phyloP scores from a whole-genome alignment of 2,797 vertebrate genomes.

The Molossus molossus region DNA sequence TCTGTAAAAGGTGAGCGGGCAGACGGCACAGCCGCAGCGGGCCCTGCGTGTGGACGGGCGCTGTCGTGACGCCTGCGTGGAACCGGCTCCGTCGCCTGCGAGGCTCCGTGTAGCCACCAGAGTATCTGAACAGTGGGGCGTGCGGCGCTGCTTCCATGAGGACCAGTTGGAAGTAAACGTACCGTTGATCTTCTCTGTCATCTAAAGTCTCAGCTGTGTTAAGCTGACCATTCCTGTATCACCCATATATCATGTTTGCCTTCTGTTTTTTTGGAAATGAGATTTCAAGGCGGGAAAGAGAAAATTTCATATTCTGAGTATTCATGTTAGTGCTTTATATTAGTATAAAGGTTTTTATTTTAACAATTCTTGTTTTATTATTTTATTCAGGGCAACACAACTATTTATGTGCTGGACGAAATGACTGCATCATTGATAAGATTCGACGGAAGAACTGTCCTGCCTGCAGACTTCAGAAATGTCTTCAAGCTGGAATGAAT shows the following conservation, averaged over 20 bases:
- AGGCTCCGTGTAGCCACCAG: neutral
- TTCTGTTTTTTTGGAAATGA: slow-evolving; percentile 39
- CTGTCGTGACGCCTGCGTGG: neutral
- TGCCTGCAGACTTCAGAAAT: slow-evolving; percentile 98
- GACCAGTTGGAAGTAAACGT: neutral
- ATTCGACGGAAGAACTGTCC: slow-evolving; percentile 99
- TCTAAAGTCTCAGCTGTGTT: neutral
- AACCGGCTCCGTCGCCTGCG: neutral
- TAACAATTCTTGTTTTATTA: slow-evolving; percentile 74
- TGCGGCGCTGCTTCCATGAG: neutral
- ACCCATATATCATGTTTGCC: neutral
- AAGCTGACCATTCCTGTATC: neutral
- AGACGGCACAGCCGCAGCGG: neutral
- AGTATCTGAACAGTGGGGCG: neutral
- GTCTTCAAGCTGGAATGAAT: slow-evolving; percentile 99
- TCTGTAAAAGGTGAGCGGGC: neutral
- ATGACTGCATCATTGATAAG: slow-evolving; percentile 99
- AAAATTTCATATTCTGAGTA: neutral
- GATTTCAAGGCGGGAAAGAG: neutral
- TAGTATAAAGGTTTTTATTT: slow-evolving; percentile 18
- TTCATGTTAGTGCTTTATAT: slow-evolving; percentile 3
- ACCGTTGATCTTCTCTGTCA: neutral
- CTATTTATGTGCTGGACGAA: slow-evolving; percentile 99
- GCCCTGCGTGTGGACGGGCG: neutral
- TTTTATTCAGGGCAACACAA: slow-evolving; percentile 97